Conservation (phyloP, 2,113 vertebrate genomes). For the Falcunculus frontatus region DNA sequence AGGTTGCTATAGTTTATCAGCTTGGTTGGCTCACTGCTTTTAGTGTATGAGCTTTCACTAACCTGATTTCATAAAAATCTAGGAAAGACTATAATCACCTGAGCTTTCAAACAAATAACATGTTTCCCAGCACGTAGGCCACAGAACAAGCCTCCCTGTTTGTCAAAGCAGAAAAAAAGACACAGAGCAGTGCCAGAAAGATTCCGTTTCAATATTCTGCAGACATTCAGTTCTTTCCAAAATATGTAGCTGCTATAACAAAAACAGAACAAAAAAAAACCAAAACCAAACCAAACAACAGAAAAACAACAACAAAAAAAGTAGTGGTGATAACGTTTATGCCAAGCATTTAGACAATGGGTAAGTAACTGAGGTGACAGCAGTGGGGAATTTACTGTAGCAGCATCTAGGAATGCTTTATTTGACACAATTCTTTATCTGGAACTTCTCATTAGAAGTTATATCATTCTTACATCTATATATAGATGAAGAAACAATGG, state of each 20-base stretch:
- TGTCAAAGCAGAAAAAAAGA: neutral
- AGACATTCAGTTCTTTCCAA: neutral
- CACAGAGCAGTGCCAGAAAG: neutral
- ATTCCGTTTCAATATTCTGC: neutral
- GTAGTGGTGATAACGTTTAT: neutral
- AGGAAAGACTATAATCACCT: neutral
- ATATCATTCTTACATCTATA: neutral
- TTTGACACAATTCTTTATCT: neutral
- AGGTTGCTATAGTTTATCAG: neutral
- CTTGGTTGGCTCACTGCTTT: neutral
- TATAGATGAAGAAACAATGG: neutral
- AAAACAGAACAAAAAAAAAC: neutral
- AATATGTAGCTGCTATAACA: neutral
- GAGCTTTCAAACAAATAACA: slow-evolving; percentile 6
- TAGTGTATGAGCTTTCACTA: neutral
- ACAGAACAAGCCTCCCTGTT: neutral
- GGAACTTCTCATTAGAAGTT: neutral
- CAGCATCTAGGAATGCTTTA: neutral
- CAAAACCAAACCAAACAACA: neutral
- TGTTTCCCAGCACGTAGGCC: neutral
- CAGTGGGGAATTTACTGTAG: neutral
- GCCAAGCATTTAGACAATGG: neutral
- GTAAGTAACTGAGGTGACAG: neutral
- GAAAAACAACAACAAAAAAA: neutral
- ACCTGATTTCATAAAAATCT: neutral